These are phyloP conservation scores for Calycopis cecrops DNA, from an alignment of 1,140 invertebrate genomes.

Conservation along the genomic window DNA sequence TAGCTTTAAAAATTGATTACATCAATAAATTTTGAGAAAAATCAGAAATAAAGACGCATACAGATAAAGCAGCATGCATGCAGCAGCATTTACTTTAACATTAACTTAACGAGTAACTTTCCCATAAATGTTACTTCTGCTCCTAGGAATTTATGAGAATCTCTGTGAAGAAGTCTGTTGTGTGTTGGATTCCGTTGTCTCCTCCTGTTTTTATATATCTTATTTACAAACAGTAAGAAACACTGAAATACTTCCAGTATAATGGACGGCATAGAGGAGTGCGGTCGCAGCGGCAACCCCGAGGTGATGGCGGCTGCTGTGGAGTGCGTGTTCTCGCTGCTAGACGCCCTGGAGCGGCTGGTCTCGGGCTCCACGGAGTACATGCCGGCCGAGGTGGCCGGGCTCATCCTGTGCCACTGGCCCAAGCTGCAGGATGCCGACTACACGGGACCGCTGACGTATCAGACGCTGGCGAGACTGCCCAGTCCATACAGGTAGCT, in stretches of 20 bases:
- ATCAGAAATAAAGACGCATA: too few relatives aligned
- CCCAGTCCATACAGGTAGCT: constrained; percentile 84
- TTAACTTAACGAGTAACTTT: too few relatives aligned
- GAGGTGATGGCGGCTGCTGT: constrained; percentile 86
- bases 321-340: constrained; percentile 87
- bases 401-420: constrained; percentile 84
- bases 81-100: too few relatives aligned
- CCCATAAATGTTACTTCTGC: too few relatives aligned
- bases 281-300: constrained; percentile 80
- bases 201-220: neutral
- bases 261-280: constrained; percentile 94
- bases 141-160: too few relatives aligned
- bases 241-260: constrained; percentile 77
- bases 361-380: constrained; percentile 80
- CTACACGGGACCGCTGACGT: constrained; percentile 88
- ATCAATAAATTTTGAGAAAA: too few relatives aligned
- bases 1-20: too few relatives aligned
- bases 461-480: constrained; percentile 87
- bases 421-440: constrained; percentile 85
- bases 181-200: too few relatives aligned
- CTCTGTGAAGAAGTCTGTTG: too few relatives aligned
- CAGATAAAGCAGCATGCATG: too few relatives aligned
- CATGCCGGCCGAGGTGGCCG: constrained; percentile 72
- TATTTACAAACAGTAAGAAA: neutral
- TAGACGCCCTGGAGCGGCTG: constrained; percentile 88